Conservation (phyloP, 2,888 invertebrate genomes). For the Bellardia pandia region DNA sequence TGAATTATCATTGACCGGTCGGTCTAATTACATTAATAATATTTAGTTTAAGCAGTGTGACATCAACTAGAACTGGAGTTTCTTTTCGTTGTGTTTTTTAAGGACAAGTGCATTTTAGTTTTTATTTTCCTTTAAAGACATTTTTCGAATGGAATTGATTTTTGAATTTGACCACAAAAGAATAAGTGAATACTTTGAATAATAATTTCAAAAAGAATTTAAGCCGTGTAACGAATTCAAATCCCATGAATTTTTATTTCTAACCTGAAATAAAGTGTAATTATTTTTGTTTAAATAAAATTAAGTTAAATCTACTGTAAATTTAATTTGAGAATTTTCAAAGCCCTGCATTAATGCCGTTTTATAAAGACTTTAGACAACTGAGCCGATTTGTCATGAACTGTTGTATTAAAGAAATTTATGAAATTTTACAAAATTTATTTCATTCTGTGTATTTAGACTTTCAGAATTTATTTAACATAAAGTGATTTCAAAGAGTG, state of each 20-base stretch:
- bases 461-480: slow-evolving; percentile 53
- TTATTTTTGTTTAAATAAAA: background rate
- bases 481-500: slow-evolving; percentile 12
- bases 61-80: slow-evolving; percentile 51
- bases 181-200: background rate
- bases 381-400: slow-evolving; percentile 57
- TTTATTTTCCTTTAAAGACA: background rate
- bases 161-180: slow-evolving; percentile 44
- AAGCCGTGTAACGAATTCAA: background rate
- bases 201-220: slow-evolving; percentile 1
- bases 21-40: background rate
- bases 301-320: background rate
- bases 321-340: background rate
- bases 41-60: slow-evolving; percentile 60
- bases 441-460: slow-evolving; percentile 50
- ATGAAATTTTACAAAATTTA: slow-evolving; percentile 48
- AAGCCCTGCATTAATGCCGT: slow-evolving; percentile 51
- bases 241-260: slow-evolving; percentile 28
- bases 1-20: background rate
- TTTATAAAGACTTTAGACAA: slow-evolving; percentile 41
- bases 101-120: slow-evolving; percentile 26
- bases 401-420: slow-evolving; percentile 42
- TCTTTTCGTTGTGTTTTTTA: slow-evolving; percentile 11
- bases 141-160: slow-evolving; percentile 37
- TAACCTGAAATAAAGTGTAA: slow-evolving; percentile 41